These are phyloP conservation scores for Hymenopus coronatus DNA, from an alignment of 2,888 invertebrate genomes.

Conservation along the genomic window DNA sequence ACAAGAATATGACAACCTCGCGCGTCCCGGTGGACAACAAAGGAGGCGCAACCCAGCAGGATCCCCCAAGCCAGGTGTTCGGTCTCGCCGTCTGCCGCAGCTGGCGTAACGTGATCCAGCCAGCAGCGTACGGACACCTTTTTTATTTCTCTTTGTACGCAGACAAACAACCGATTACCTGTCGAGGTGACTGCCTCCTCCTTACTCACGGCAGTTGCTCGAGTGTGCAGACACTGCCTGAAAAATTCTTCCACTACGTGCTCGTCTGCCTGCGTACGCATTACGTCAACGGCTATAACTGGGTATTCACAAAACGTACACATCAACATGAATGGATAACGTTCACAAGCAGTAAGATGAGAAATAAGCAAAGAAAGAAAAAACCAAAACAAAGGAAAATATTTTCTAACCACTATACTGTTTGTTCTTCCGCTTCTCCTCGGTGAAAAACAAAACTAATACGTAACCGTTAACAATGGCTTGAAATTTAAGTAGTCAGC, in stretches of 20 bases:
- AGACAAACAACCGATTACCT: background rate
- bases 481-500: no score
- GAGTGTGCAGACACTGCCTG: background rate
- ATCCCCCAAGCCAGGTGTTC: background rate
- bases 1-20: background rate
- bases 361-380: no score
- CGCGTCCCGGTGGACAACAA: background rate
- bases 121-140: background rate
- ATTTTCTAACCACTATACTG: no score
- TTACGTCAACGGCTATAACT: background rate
- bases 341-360: background rate
- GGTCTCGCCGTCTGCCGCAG: background rate
- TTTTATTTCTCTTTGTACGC: background rate
- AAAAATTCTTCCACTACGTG: background rate
- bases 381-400: no score
- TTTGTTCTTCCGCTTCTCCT: no score
- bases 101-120: background rate
- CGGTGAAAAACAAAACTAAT: no score
- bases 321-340: background rate
- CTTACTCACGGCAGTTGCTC: background rate
- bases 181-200: background rate
- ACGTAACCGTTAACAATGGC: no score
- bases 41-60: background rate
- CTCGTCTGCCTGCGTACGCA: background rate
- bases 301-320: background rate